A percentile compares a stretch with the other conserved stretches of the same genome.
Evolutionary conservation across 2,113 vertebrate species (phyloP).

Genomic region (Sinocyclocheilus maitianheensis): DNA sequence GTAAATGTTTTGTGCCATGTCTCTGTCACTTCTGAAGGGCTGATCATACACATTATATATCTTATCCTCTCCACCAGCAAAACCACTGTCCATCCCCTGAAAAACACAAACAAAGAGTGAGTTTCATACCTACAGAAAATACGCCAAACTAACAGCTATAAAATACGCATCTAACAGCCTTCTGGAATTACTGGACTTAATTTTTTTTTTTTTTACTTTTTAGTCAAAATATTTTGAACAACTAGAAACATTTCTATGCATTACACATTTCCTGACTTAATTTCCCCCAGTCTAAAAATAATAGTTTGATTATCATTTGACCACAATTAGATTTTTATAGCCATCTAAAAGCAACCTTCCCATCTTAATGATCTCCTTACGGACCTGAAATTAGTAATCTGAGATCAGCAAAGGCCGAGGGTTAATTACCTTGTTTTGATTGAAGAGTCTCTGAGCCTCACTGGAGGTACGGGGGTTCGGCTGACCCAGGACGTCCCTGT

Average conservation of each 20-base stretch:
- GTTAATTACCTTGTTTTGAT: conserved; percentile 87
- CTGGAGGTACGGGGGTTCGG: conserved; percentile 89
- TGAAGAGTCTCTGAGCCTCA: conserved; percentile 94
- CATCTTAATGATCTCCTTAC: neutral
- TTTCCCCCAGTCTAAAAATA: neutral
- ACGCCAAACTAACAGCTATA: neutral
- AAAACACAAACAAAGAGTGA: neutral
- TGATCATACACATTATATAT: conserved; percentile 95
- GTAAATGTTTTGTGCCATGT: conserved; percentile 95
- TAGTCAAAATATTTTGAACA: neutral
- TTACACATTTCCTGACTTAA: neutral
- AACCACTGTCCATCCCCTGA: conserved; percentile 98
- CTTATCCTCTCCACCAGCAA: conserved; percentile 94
- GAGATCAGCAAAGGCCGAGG: neutral
- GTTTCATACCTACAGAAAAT: neutral
- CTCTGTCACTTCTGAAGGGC: conserved; percentile 88
- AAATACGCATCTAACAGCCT: neutral
- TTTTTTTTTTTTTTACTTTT: neutral
- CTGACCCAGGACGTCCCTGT: conserved; percentile 90
- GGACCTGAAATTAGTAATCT: neutral
- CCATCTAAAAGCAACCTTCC: neutral
- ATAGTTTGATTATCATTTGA: neutral
- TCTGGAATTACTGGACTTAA: neutral
- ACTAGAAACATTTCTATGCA: neutral
- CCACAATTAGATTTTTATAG: neutral